These are phyloP conservation scores for Hormaphis cornu DNA, from an alignment of 1,140 invertebrate genomes.

Conservation along the genomic window DNA sequence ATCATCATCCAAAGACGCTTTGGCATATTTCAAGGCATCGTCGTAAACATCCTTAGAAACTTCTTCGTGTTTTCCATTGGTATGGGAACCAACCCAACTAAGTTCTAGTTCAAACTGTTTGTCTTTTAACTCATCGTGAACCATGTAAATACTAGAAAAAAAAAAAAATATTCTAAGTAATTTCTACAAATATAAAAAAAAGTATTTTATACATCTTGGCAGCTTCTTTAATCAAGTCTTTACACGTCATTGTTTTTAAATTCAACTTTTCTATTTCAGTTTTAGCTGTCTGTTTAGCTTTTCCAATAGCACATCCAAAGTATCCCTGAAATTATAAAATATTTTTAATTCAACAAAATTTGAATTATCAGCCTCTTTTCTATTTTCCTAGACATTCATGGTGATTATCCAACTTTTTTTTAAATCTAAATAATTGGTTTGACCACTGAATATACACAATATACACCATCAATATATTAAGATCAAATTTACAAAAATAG, in stretches of 20 bases:
- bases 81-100: slow-evolving; percentile 86
- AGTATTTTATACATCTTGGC: slow-evolving; percentile 72
- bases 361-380: too few relatives aligned
- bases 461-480: too few relatives aligned
- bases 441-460: too few relatives aligned
- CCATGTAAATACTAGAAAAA: slow-evolving; percentile 76
- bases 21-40: slow-evolving; percentile 71
- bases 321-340: slow-evolving; percentile 66
- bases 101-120: slow-evolving; percentile 96
- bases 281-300: slow-evolving; percentile 97
- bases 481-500: too few relatives aligned
- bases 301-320: slow-evolving; percentile 91
- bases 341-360: background rate
- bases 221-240: slow-evolving; percentile 85
- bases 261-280: slow-evolving; percentile 99
- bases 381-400: too few relatives aligned
- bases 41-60: slow-evolving; percentile 56
- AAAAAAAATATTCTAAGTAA: slow-evolving; percentile 35
- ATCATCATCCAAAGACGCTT: slow-evolving; percentile 71
- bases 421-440: too few relatives aligned
- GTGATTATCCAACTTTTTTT: too few relatives aligned
- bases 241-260: slow-evolving; percentile 69
- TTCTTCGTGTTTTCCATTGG: slow-evolving; percentile 61
- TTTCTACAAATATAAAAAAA: background rate
- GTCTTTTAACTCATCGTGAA: slow-evolving; percentile 97